Conservation (phyloP, 2,113 vertebrate species). For the Crotalus viridis region DNA sequence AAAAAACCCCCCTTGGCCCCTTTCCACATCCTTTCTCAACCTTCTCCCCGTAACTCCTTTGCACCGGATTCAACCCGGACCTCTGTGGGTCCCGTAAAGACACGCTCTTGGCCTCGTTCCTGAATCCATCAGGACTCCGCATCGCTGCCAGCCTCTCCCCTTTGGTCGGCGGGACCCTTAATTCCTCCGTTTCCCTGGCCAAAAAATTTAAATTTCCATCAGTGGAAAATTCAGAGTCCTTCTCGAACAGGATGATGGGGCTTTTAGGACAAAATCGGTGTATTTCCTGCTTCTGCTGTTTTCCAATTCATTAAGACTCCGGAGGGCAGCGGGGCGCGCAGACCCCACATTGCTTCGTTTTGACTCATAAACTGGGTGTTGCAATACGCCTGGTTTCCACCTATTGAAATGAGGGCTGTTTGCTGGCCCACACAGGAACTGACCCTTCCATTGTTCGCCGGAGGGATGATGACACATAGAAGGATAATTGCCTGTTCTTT, state of each 20-base stretch:
- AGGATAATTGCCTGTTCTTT: slow-evolving; percentile 23
- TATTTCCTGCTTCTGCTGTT: not conserved
- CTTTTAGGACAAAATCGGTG: not conserved
- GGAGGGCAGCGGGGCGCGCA: not conserved
- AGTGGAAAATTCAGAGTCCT: slow-evolving; percentile 11
- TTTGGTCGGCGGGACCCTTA: not conserved
- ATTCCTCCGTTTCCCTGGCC: not conserved
- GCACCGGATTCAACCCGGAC: not conserved
- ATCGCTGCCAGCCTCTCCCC: not conserved
- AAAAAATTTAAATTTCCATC: not conserved
- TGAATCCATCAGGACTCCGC: not conserved
- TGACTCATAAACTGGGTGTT: not conserved
- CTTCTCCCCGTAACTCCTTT: not conserved
- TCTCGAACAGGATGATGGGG: not conserved
- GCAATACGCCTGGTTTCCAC: slow-evolving; percentile 29
- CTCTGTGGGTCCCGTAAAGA: not conserved
- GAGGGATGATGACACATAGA: not conserved
- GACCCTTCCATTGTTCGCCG: slow-evolving; percentile 18
- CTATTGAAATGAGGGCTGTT: slow-evolving; percentile 16
- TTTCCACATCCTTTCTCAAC: not conserved
- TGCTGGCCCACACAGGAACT: slow-evolving; percentile 8
- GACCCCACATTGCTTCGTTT: not conserved
- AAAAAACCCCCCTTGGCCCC: not conserved
- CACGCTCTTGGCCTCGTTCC: not conserved
- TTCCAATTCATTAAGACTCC: not conserved